A percentile compares a stretch with the other conserved stretches of the same genome.
Conservation (phyloP, 2,113 vertebrate genomes). For the Cynocephalus volans region DNA sequence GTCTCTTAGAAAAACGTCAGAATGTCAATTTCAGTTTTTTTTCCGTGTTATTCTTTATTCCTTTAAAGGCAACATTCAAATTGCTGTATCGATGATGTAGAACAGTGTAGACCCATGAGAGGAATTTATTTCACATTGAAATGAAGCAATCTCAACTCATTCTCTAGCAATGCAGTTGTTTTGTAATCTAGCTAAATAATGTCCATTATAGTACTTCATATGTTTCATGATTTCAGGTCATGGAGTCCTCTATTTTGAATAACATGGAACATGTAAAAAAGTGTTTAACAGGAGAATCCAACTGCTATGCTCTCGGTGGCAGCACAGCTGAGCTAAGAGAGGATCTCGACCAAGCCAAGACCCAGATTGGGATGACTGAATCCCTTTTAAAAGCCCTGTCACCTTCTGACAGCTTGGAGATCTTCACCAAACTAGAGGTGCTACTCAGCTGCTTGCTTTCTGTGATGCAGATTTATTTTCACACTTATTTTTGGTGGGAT, state of each 20-base stretch:
- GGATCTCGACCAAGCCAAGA: slow-evolving; percentile 89
- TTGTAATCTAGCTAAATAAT: slow-evolving; percentile 13
- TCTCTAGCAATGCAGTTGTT: not conserved
- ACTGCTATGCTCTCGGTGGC: not conserved
- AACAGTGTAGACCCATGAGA: not conserved
- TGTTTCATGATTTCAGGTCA: slow-evolving; percentile 88
- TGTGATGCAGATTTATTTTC: slow-evolving; percentile 26
- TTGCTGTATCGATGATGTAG: not conserved
- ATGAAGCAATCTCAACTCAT: not conserved
- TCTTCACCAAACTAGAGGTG: slow-evolving; percentile 92
- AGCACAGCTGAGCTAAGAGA: slow-evolving; percentile 87
- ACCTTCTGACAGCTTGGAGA: slow-evolving; percentile 90
- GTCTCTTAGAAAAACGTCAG: slow-evolving; percentile 64
- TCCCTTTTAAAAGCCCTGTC: slow-evolving; percentile 90
- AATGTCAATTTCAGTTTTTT: not conserved
- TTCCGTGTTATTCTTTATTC: not conserved
- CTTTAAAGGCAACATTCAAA: not conserved
- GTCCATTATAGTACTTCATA: not conserved
- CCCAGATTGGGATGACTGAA: slow-evolving; percentile 90
- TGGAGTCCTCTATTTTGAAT: slow-evolving; percentile 89
- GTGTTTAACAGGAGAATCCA: slow-evolving; percentile 68
- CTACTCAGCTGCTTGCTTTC: not conserved
- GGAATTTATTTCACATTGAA: not conserved
- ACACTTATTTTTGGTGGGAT: not conserved
- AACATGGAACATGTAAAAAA: slow-evolving; percentile 88